A percentile compares a stretch with the other conserved stretches of the same genome.
phyloP scores from a whole-genome alignment of 2,888 invertebrate species.

The Netelia inedita region DNA sequence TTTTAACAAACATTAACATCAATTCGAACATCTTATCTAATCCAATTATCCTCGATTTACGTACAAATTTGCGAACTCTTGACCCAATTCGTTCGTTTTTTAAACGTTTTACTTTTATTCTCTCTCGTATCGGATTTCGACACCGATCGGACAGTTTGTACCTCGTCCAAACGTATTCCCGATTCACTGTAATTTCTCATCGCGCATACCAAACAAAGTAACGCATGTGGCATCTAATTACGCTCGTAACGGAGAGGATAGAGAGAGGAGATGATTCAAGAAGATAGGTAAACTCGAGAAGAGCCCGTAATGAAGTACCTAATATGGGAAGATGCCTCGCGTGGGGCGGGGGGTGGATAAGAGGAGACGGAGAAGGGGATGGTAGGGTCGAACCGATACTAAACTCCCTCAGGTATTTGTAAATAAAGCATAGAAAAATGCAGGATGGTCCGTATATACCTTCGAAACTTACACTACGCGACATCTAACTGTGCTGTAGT shows the following conservation, averaged over 20 bases:
- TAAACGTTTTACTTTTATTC: background rate
- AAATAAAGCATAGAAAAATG: slow-evolving; percentile 60
- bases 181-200: slow-evolving; percentile 54
- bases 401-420: slow-evolving; percentile 51
- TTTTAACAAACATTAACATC: too few relatives aligned
- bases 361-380: background rate
- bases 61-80: background rate
- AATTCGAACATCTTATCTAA: background rate
- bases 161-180: background rate
- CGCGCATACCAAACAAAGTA: slow-evolving; percentile 47
- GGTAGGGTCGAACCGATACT: slow-evolving; percentile 27
- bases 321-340: slow-evolving; percentile 58
- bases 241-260: slow-evolving; percentile 37
- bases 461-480: slow-evolving; percentile 52
- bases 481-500: slow-evolving; percentile 21
- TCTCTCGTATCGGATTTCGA: background rate
- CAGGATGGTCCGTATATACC: slow-evolving; percentile 42
- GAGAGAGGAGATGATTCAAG: slow-evolving; percentile 62
- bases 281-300: slow-evolving; percentile 59
- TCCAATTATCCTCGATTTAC: background rate
- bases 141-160: background rate
- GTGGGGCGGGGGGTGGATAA: background rate
- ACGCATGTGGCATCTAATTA: slow-evolving; percentile 60
- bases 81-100: background rate
- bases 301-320: slow-evolving; percentile 63